Evolutionary conservation across 2,797 vertebrate species (phyloP), one percentile per base, ranked within the genome.

Genomic region (Enteromius argenteus): DNA sequence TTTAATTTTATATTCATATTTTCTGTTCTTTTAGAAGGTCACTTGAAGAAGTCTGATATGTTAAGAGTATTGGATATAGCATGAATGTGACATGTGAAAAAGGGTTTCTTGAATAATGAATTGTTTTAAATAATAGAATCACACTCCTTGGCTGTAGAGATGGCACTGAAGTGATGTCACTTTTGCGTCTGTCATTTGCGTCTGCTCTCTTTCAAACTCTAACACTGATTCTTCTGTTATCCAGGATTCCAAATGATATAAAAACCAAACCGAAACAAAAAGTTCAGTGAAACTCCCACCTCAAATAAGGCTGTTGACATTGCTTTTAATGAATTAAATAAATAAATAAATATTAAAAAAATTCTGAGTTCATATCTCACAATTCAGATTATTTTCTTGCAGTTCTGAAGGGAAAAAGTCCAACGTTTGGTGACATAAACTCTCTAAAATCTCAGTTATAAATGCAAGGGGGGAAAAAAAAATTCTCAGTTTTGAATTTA

Each of bases 101-200:
- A 72, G 19, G 46, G 46, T 53, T 71, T 51, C 44, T 66, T 82
- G 79, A 87, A 56, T 62, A 51, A 80, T 79, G 17, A 74, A 67
- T 56, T 6, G 35, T 71, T 85, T 85, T 87, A 51, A 77, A 86
- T 81, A 84, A 88, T 72, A 35, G 49, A 86, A 79, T 44, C n/a
- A 3, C 19, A 23, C 21, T 39, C 39, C 51, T 62, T 62, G 81
- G 23, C 17, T 51, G 44, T 44, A 17, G 68, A 79, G n/a, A 21
- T n/a, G 58, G 42, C 62, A 32, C 30, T 32, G 30, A 30, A 32
- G 66, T 74, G 72, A 84, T 75, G 27, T 27, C 27, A 27, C 27
- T 27, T 27, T 27, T 35, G 11, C 39, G 21, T 71, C 62, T 76
- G 30, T 42, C 77, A 69, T 67, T 81, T 73, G 66, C 0, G 4